These are phyloP conservation scores for Clanis bilineata DNA, from an alignment of 2,888 invertebrate species.

Conservation along the genomic window DNA sequence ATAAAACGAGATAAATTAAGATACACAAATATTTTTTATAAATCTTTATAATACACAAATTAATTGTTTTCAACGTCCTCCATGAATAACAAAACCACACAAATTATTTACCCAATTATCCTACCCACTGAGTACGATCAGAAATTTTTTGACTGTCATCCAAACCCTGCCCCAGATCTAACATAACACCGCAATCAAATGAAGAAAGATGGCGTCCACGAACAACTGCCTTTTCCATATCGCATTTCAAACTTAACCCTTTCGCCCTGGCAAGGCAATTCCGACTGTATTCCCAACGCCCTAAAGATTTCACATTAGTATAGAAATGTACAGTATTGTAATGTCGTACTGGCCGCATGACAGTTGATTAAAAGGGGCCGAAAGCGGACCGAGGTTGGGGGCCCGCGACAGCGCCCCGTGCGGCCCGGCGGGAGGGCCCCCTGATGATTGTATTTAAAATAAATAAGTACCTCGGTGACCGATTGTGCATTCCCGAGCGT, in stretches of 20 bases:
- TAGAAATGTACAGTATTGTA: conserved; percentile 28
- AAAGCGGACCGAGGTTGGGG: conserved; percentile 75
- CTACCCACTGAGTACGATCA: conserved; percentile 20
- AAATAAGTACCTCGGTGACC: conserved; percentile 82
- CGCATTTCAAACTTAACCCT: conserved; percentile 31
- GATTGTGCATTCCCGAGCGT: conserved; percentile 70
- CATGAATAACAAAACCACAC: background rate
- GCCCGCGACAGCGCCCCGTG: conserved; percentile 78
- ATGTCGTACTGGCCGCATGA: conserved; percentile 71
- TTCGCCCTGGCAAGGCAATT: conserved; percentile 24
- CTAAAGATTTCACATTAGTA: conserved; percentile 17
- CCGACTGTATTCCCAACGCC: conserved; percentile 25
- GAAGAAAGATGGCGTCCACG: conserved; percentile 63
- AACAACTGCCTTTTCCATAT: conserved; percentile 41
- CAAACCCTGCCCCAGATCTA: conserved; percentile 59
- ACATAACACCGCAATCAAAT: conserved; percentile 68
- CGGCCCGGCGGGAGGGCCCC: conserved; percentile 70
- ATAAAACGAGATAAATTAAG: too few species aligned
- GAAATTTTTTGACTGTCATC: conserved; percentile 44
- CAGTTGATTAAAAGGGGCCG: conserved; percentile 82
- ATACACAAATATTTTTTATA: too few species aligned
- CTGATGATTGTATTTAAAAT: conserved; percentile 83
- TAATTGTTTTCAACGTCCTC: background rate
- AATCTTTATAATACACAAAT: too few species aligned
- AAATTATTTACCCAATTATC: conserved; percentile 14